Base-by-base conservation (phyloP, 2,113 vertebrate species). In the Cyprinodon tularosa region DNA sequence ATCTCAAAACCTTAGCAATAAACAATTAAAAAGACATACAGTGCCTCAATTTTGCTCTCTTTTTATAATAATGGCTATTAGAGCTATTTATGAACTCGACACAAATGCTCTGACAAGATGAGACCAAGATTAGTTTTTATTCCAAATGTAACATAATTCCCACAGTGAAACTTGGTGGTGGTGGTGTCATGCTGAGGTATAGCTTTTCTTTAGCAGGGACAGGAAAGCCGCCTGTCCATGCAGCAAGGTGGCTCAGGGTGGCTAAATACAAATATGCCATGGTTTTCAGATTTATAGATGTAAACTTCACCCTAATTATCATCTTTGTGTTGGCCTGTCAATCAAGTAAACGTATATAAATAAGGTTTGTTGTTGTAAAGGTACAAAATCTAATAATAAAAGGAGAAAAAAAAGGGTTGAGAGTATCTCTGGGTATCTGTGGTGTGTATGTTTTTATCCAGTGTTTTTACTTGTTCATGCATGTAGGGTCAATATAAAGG, bases 401-500 rank as follows among this genome's bases (percentile, higher is more conserved):
- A 29, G 29, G 50, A 29, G 29, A 29, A 29, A 29, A 29, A 29
- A 29, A 29, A 29, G 29, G 29, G 29, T 29, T 29, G 2, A 29
- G 50, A 3, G 50, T 57, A 57, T n/a, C 50, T 57, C 50, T 3
- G 17, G 50, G 50, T 57, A 20, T 64, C 73, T 74, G 74, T 77
- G 45, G 39, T 66, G 40, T 72, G 40, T 50, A 20, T 60, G 11
- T 68, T 17, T 61, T 14, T 57, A 53, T 59, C 3, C 37, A 40
- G 38, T 22, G 22, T 69, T 78, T 36, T 68, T 20, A 38, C 36
- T 47, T 14, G 36, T 44, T 74, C 77, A 68, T 62, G 45, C 66
- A 61, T 45, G 22, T 66, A 83, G 69, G 37, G 69, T 77, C 37
- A 45, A 83, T 77, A 72, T 81, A 76, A 84, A 88, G 82, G 80